phyloP scores from a whole-genome alignment of 2,113 vertebrate species.

The Heterotilapia buettikoferi region DNA sequence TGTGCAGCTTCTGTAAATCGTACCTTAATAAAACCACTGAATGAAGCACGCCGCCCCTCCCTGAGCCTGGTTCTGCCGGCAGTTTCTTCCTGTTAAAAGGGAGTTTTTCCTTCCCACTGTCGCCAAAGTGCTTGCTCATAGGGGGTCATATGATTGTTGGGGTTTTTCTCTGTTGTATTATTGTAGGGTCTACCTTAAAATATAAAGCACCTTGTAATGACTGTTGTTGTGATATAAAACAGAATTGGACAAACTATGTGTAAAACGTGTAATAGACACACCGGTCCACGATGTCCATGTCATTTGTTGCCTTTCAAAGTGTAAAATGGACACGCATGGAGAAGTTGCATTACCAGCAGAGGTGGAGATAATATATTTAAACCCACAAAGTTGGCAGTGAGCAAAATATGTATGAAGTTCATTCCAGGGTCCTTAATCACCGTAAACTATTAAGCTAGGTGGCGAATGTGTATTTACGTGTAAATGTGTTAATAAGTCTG shows the following conservation, averaged over 20 bases:
- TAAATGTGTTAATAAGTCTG: background rate
- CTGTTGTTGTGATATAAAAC: background rate
- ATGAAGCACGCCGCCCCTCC: background rate
- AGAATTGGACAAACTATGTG: accelerated
- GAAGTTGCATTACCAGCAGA: too few relatives aligned
- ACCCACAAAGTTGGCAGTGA: background rate
- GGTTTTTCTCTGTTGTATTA: background rate
- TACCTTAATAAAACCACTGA: background rate
- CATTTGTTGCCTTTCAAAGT: background rate
- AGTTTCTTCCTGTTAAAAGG: background rate
- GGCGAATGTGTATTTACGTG: accelerated
- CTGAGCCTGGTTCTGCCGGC: accelerated
- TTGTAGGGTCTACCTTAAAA: accelerated
- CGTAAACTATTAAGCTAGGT: background rate
- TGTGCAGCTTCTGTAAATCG: background rate
- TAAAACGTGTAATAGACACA: background rate
- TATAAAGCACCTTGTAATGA: background rate
- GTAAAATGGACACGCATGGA: too few relatives aligned
- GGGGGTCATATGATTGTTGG: accelerated
- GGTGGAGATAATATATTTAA: background rate
- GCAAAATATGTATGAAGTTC: background rate
- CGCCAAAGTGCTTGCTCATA: background rate
- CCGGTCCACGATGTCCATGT: background rate
- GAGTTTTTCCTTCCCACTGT: background rate
- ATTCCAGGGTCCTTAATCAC: background rate